phyloP scores from a whole-genome alignment of 2,888 invertebrate species.

The Linnaemya vulpina region DNA sequence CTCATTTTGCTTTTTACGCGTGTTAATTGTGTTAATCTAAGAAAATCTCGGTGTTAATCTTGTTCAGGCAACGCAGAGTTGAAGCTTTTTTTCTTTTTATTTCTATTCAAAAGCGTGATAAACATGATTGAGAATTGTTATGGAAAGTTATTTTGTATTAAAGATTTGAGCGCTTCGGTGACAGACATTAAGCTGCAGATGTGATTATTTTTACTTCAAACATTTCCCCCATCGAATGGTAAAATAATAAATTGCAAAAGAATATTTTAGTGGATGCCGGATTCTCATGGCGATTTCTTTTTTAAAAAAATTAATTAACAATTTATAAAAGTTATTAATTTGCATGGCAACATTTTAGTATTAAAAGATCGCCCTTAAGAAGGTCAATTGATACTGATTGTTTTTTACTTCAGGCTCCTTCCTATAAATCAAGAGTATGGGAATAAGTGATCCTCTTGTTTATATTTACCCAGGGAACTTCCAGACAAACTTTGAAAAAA shows the following conservation, averaged over 20 bases:
- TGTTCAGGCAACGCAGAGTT: not conserved
- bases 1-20: not conserved
- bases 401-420: too few relatives aligned
- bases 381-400: too few relatives aligned
- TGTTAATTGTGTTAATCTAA: constrained; percentile 19
- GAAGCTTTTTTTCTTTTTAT: not conserved
- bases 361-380: too few relatives aligned
- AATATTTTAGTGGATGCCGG: not conserved
- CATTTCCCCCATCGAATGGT: not conserved
- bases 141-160: not conserved
- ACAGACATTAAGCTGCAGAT: not conserved
- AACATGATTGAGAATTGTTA: not conserved
- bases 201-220: not conserved
- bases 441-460: too few relatives aligned
- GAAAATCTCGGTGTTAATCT: not conserved
- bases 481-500: too few relatives aligned
- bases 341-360: too few relatives aligned
- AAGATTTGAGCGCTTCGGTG: not conserved
- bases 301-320: too few relatives aligned
- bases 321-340: too few relatives aligned
- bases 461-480: too few relatives aligned
- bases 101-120: not conserved
- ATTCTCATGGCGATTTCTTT: too few relatives aligned
- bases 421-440: too few relatives aligned
- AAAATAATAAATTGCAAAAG: not conserved